Percentiles rank a stretch among this genome's conserved stretches.
These are phyloP conservation scores for Drosophila nannoptera DNA, from an alignment of 1,140 invertebrate species.

Conservation along the genomic window DNA sequence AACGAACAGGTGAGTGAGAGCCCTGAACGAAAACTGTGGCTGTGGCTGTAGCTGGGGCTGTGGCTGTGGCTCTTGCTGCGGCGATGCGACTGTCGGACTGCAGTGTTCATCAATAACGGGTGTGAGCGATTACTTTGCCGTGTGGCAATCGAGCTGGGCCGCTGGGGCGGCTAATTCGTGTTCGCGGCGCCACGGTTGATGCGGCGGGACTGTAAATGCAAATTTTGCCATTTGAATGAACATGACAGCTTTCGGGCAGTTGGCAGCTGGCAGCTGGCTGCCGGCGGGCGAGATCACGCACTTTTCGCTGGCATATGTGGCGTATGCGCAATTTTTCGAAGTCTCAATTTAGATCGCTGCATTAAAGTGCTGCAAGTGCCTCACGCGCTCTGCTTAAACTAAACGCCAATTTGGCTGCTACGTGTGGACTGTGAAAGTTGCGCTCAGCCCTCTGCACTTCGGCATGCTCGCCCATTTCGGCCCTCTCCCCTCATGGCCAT, in stretches of 20 bases:
- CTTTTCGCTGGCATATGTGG: conserved; percentile 28
- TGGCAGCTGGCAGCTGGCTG: not conserved
- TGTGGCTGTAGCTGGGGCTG: not conserved
- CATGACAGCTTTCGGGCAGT: no score
- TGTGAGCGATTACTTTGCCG: not conserved
- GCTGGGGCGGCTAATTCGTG: conserved; percentile 3
- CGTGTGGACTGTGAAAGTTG: conserved; percentile 26
- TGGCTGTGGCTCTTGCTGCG: not conserved
- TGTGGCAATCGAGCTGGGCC: not conserved
- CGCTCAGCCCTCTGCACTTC: conserved; percentile 11
- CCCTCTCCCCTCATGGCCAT: conserved; percentile 27
- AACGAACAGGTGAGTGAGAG: conserved; percentile 79
- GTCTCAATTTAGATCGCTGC: conserved; percentile 13
- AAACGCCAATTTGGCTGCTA: conserved; percentile 9
- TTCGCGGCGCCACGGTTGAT: not conserved
- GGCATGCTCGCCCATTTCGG: conserved; percentile 32
- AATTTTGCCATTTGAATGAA: conserved; percentile 58
- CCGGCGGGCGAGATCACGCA: not conserved
- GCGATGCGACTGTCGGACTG: no score
- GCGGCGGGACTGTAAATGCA: conserved; percentile 47
- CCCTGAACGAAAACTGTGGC: not conserved
- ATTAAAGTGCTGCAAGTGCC: conserved; percentile 30
- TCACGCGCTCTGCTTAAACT: conserved; percentile 6
- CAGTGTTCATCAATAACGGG: not conserved
- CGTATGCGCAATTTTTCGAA: conserved; percentile 42